Percentiles rank a stretch among this genome's conserved stretches.
Evolutionary conservation across 2,888 invertebrate genomes (phyloP).

Genomic region (Calameuta pallipes): DNA sequence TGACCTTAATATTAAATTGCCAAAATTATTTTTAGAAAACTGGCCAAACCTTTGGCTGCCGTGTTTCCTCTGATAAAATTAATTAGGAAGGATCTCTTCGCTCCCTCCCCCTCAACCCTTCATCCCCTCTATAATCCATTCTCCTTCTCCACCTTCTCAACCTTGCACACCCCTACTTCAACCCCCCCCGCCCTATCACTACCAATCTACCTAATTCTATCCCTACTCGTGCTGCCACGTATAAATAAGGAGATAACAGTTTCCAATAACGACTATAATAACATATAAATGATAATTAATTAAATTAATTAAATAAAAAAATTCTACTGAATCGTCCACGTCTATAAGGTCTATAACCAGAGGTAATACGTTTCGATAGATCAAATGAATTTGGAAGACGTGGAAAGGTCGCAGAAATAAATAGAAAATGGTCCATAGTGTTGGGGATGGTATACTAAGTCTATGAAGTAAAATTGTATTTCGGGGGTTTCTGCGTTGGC

Average conservation of each 20-base stretch:
- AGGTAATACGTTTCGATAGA: too few species aligned
- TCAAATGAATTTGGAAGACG: too few species aligned
- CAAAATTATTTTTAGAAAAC: background rate
- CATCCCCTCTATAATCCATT: background rate
- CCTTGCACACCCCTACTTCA: too few species aligned
- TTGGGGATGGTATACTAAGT: background rate
- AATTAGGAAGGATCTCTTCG: background rate
- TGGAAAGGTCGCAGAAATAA: background rate
- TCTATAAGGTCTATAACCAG: too few species aligned
- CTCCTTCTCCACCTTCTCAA: background rate
- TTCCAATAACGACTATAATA: too few species aligned
- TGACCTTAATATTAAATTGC: background rate
- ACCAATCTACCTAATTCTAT: too few species aligned
- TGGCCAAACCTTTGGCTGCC: background rate
- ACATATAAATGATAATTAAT: too few species aligned
- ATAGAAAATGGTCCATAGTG: background rate
- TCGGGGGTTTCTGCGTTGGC: slow-evolving; percentile 19
- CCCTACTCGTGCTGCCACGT: too few species aligned
- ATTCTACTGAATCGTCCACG: too few species aligned
- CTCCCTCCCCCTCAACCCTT: background rate
- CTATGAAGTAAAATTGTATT: slow-evolving; percentile 15
- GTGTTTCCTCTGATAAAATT: background rate
- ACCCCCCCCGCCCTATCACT: too few species aligned
- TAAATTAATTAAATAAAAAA: too few species aligned
- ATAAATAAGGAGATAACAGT: too few species aligned